A percentile compares a stretch with the other conserved stretches of the same genome.
Evolutionary conservation across 2,888 invertebrate species (phyloP).

Genomic region (Patella ulyssiponensis): DNA sequence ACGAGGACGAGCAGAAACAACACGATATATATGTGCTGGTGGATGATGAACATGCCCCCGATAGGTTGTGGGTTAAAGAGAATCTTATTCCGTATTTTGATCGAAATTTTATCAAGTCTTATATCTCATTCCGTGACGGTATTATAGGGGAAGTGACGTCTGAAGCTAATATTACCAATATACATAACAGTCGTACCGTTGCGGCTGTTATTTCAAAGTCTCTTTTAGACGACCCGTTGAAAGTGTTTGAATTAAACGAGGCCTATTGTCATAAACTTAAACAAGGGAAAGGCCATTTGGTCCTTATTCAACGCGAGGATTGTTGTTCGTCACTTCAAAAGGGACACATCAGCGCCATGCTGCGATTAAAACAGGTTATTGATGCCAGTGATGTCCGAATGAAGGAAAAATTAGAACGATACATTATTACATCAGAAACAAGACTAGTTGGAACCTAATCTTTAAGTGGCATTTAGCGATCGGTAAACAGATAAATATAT

Average conservation of each 20-base stretch:
- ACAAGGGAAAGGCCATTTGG: neutral
- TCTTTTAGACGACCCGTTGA: neutral
- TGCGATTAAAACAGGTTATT: too few relatives aligned
- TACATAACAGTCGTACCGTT: neutral
- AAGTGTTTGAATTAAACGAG: neutral
- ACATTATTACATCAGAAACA: too few relatives aligned
- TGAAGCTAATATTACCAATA: neutral
- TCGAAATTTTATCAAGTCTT: neutral
- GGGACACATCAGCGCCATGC: too few relatives aligned
- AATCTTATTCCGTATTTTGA: neutral
- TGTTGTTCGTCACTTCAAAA: neutral
- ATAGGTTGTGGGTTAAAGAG: neutral
- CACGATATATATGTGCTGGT: neutral
- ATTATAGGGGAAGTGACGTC: neutral
- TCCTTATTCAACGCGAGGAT: neutral
- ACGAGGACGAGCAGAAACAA: too few relatives aligned
- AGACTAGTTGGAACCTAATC: too few relatives aligned
- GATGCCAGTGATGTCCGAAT: too few relatives aligned
- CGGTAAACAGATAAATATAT: too few relatives aligned
- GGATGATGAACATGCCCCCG: neutral
- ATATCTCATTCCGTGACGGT: neutral
- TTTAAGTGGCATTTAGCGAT: too few relatives aligned
- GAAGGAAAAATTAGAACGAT: too few relatives aligned
- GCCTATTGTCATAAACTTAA: neutral
- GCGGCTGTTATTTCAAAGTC: neutral